Evolutionary conservation across 1,140 invertebrate species (phyloP).

Genomic region (Dendroctonus valens): DNA sequence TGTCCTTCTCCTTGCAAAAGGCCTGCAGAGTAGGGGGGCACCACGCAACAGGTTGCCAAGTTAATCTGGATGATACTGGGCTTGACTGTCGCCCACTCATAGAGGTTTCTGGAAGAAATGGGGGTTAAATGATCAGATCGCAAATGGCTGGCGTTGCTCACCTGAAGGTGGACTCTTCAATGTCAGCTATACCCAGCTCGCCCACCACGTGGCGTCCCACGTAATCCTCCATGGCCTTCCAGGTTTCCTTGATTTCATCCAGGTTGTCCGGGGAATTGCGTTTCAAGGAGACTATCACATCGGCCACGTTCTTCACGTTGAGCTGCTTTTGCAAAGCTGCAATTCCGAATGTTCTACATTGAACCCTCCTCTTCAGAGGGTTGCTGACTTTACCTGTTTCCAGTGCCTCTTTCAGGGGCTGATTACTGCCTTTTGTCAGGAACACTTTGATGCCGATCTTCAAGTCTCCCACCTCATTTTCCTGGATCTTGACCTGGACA

Average conservation of each 20-base stretch:
- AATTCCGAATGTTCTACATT: slow-evolving; percentile 36
- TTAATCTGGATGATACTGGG: slow-evolving; percentile 95
- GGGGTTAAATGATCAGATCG: no score
- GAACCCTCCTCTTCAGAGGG: neutral
- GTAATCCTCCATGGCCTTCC: slow-evolving; percentile 71
- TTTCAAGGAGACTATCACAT: slow-evolving; percentile 72
- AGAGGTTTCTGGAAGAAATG: slow-evolving; percentile 59
- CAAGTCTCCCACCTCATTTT: slow-evolving; percentile 60
- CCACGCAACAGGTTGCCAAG: slow-evolving; percentile 91
- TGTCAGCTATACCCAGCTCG: slow-evolving; percentile 83
- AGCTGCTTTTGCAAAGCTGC: slow-evolving; percentile 65
- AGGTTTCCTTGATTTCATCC: slow-evolving; percentile 66
- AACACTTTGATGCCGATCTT: slow-evolving; percentile 68
- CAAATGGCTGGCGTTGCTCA: neutral
- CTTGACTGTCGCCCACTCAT: slow-evolving; percentile 78
- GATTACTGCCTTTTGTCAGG: slow-evolving; percentile 58
- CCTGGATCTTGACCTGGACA: slow-evolving; percentile 59
- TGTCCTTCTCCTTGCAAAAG: slow-evolving; percentile 87
- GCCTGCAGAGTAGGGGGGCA: slow-evolving; percentile 84
- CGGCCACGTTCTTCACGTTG: slow-evolving; percentile 67
- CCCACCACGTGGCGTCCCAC: slow-evolving; percentile 64
- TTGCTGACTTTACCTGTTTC: slow-evolving; percentile 52
- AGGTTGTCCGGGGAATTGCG: slow-evolving; percentile 59
- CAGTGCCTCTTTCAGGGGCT: slow-evolving; percentile 56
- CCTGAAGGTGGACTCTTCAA: slow-evolving; percentile 74